phyloP scores from a whole-genome alignment of 2,888 invertebrate species.

The Kuschelorhynchus macadamiae region DNA sequence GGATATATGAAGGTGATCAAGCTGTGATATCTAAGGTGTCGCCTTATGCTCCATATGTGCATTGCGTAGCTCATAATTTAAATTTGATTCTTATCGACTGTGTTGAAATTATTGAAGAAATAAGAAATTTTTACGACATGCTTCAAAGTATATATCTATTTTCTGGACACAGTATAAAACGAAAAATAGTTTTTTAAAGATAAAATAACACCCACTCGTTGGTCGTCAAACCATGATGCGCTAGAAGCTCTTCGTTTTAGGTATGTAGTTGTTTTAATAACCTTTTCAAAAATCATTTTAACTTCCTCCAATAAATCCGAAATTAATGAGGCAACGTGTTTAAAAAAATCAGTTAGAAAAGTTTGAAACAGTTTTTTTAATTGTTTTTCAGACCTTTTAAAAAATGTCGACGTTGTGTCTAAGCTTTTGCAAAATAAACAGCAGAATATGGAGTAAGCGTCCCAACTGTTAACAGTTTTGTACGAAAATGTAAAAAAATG shows the following conservation, averaged over 20 bases:
- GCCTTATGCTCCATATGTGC: slow-evolving; percentile 10
- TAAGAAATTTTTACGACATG: too few relatives aligned
- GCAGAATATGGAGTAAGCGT: slow-evolving; percentile 5
- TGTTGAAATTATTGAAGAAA: too few relatives aligned
- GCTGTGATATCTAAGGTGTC: slow-evolving; percentile 26
- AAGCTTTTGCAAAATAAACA: slow-evolving; percentile 2
- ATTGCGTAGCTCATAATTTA: neutral
- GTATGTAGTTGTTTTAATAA: slow-evolving; percentile 4
- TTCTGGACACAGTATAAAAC: neutral
- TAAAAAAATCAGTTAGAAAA: neutral
- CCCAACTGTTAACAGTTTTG: neutral
- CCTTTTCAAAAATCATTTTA: too few relatives aligned
- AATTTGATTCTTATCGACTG: slow-evolving; percentile 24
- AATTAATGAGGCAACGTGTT: slow-evolving; percentile 6
- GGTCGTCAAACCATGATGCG: too few relatives aligned
- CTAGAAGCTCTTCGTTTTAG: slow-evolving; percentile 4
- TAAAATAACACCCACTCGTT: slow-evolving; percentile 27
- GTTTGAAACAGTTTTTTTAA: slow-evolving; percentile 7
- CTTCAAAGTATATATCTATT: slow-evolving; percentile 22
- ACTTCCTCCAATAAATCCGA: neutral
- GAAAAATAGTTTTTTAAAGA: slow-evolving; percentile 4
- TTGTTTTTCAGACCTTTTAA: slow-evolving; percentile 17
- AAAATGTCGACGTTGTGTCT: slow-evolving; percentile 10
- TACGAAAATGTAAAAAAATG: slow-evolving; percentile 27
- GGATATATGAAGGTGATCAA: slow-evolving; percentile 38